Percentiles rank a stretch among this genome's conserved stretches.
Evolutionary conservation across 2,888 invertebrate species (phyloP).

Genomic region (Plagiodera versicolora): DNA sequence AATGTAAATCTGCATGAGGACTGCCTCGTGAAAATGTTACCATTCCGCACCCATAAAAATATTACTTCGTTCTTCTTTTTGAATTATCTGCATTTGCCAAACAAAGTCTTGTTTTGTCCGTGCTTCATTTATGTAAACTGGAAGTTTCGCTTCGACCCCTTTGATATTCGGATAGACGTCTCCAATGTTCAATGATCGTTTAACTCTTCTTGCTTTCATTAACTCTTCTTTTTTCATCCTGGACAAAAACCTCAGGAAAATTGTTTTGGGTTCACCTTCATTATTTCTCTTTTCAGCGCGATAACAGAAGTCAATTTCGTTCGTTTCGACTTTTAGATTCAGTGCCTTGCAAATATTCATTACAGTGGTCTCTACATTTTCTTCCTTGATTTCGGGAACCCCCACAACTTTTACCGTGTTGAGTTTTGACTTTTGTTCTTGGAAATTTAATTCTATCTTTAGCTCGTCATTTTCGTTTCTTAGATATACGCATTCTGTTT

Average conservation of each 20-base stretch:
- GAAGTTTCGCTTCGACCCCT: slow-evolving; percentile 2
- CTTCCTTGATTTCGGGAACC: slow-evolving; percentile 7
- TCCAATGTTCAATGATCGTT: slow-evolving; percentile 1
- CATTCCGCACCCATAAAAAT: slow-evolving; percentile 4
- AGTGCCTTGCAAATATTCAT: slow-evolving; percentile 5
- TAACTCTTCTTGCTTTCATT: background rate
- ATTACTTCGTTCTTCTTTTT: slow-evolving; percentile 7
- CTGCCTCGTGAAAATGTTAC: slow-evolving; percentile 2
- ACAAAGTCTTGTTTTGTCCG: background rate
- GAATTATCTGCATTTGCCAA: slow-evolving; percentile 3
- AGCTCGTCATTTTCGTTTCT: slow-evolving; percentile 6
- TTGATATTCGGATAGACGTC: slow-evolving; percentile 3
- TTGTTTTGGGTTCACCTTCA: background rate
- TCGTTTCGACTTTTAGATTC: slow-evolving; percentile 5
- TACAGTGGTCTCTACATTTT: slow-evolving; percentile 5
- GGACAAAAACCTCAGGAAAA: slow-evolving; percentile 4
- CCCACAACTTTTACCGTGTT: background rate
- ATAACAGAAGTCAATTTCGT: slow-evolving; percentile 3
- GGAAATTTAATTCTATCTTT: slow-evolving; percentile 5
- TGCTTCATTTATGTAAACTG: background rate
- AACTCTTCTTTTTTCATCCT: background rate
- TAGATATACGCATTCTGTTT: slow-evolving; percentile 4
- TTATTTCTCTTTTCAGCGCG: slow-evolving; percentile 3
- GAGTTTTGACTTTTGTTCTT: slow-evolving; percentile 6
- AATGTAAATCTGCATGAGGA: background rate